These are phyloP conservation scores for Proisotoma minuta DNA, from an alignment of 2,888 invertebrate genomes.

Conservation along the genomic window DNA sequence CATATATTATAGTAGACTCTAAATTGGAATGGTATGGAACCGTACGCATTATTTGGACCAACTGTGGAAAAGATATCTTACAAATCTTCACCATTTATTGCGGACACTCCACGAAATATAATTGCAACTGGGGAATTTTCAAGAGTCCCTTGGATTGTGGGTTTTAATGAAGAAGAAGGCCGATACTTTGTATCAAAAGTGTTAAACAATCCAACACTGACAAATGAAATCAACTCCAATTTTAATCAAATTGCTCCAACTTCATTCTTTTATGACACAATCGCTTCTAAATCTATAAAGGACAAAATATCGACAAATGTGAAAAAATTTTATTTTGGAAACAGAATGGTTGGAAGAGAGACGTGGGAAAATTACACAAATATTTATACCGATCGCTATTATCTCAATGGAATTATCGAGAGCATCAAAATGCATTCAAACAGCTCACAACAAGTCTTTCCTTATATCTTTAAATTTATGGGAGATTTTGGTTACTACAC, in stretches of 20 bases:
- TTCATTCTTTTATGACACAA: constrained; percentile 27
- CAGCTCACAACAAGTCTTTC: not conserved
- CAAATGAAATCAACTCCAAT: constrained; percentile 24
- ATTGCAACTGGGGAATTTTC: not conserved
- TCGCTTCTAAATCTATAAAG: not conserved
- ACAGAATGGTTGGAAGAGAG: constrained; percentile 9
- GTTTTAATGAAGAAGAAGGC: constrained; percentile 55
- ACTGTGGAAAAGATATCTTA: not conserved
- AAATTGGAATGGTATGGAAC: constrained; percentile 9
- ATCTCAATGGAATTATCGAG: constrained; percentile 53
- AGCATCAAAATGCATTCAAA: constrained; percentile 49
- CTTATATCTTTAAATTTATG: constrained; percentile 17
- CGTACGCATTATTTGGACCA: constrained; percentile 9
- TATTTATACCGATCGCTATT: constrained; percentile 54
- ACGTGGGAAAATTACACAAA: constrained; percentile 22
- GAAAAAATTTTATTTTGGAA: constrained; percentile 23
- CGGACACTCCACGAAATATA: constrained; percentile 15
- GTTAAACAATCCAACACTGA: constrained; percentile 11
- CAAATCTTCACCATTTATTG: not conserved
- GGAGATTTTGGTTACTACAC: constrained; percentile 13
- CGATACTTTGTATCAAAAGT: constrained; percentile 16
- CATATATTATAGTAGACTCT: not conserved
- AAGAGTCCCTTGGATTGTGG: constrained; percentile 49
- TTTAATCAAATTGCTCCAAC: constrained; percentile 36
- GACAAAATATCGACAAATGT: constrained; percentile 13